Evolutionary conservation across 2,797 vertebrate genomes (phyloP), one percentile per base, ranked within the genome.

Genomic region (Babyrousa celebensis): DNA sequence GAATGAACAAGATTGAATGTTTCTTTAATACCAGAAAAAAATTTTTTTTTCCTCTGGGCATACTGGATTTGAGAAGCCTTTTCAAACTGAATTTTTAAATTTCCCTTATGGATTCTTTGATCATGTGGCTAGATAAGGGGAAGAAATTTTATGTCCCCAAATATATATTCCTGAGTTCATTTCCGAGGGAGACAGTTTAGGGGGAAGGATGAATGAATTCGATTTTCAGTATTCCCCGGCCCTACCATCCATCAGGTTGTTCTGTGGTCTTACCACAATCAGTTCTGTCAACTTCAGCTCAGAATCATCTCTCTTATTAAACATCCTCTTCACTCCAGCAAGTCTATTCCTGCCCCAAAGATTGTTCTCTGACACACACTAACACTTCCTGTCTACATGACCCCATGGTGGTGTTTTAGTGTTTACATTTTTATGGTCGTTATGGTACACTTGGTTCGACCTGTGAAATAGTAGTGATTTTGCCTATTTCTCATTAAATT

Each of bases 81-180:
- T 92, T 71, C 20, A 65, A 92, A 79, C 8, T n/a, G 14, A 77
- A 78, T 48, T 94, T 96, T 83, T 17, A 36, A 85, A 23, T 17
- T 77, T 77, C 5, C 3, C 3, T 4, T 62, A 43, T 43, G 14
- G 6, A 52, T 78, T 71, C 1, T 27, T 95, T 88, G 67, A 23
- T 36, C 12, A 74, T 27, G 70, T 48, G 18, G 7, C 15, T 78
- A 12, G 8, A 60, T 48, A 72, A 52, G 43, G 43, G 25, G 16
- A n/a, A 4, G 27, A 74, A 27, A 40, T 74, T 56, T 40, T 60
- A 56, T 20, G 14, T 10, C 11, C 32, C 23, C 6, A 71, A 63
- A 36, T 90, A 6, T 36, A 27, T 68, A 58, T 54, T 8, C 9
- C 67, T 40, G 12, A 29, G 15, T 85, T 90, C 25, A 20, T 60